A percentile compares a stretch with the other conserved stretches of the same genome.
phyloP scores from a whole-genome alignment of 2,797 vertebrate species.

The Corythornis leucogaster region DNA sequence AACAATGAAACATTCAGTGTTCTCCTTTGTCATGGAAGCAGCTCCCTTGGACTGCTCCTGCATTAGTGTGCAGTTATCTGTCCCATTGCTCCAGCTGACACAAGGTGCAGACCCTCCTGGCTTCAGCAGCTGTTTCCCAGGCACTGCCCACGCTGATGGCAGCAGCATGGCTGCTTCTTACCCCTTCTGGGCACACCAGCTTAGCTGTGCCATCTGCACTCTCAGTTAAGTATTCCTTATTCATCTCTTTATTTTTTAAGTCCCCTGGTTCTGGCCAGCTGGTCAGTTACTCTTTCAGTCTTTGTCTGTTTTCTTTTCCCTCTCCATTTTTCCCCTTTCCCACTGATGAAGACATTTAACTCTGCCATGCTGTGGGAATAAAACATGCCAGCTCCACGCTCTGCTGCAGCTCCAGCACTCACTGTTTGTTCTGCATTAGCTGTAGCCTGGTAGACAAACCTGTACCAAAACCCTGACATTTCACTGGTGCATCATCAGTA shows the following conservation, averaged over 20 bases:
- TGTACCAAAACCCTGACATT: not conserved
- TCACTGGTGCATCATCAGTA: not conserved
- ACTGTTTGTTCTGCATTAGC: not conserved
- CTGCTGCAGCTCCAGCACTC: not conserved
- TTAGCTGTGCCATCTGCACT: constrained; percentile 40
- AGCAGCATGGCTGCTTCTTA: not conserved
- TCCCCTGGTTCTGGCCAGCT: not conserved
- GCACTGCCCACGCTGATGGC: not conserved
- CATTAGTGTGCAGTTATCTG: not conserved
- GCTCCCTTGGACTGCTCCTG: not conserved
- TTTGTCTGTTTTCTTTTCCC: too few species aligned
- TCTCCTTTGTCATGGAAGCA: not conserved
- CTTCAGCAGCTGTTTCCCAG: not conserved
- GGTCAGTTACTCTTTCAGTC: not conserved
- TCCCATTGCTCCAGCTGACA: not conserved
- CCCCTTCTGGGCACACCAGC: not conserved
- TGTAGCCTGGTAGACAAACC: not conserved
- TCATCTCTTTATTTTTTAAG: not conserved
- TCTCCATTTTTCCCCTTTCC: not conserved
- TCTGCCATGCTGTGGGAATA: not conserved
- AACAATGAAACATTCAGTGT: not conserved
- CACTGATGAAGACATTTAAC: not conserved
- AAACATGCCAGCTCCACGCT: not conserved
- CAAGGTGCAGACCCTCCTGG: not conserved
- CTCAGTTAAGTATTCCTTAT: not conserved